Evolutionary conservation across 2,888 invertebrate species (phyloP).

Genomic region (Standfussiana lucernea): DNA sequence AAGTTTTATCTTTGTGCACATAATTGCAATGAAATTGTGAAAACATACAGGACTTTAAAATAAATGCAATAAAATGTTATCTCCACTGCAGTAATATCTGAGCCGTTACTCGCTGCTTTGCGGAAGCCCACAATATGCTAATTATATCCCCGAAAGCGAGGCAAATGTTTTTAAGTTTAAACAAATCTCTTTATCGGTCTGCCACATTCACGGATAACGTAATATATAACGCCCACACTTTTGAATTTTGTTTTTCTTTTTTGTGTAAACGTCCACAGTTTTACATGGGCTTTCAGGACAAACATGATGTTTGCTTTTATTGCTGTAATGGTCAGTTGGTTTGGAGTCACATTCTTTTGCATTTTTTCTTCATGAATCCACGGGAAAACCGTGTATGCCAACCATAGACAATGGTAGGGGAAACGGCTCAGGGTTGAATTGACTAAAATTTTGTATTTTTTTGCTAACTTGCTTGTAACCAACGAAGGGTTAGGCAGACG

Average conservation of each 20-base stretch:
- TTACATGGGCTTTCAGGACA: not conserved
- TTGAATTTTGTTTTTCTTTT: conserved; percentile 6
- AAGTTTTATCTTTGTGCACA: not conserved
- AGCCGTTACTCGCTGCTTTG: not conserved
- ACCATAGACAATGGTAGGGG: not conserved
- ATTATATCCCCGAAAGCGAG: conserved; percentile 32
- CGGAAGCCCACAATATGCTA: conserved; percentile 44
- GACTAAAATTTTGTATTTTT: not conserved
- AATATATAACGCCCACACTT: conserved; percentile 1
- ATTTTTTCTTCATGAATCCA: not conserved
- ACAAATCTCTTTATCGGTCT: conserved; percentile 53
- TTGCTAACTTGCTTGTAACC: not conserved
- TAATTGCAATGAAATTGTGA: not conserved
- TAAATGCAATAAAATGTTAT: conserved; percentile 16
- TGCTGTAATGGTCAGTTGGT: not conserved
- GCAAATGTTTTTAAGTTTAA: conserved; percentile 45
- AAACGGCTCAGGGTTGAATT: not conserved
- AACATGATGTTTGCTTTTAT: not conserved
- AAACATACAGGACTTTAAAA: not conserved
- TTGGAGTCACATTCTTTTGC: not conserved
- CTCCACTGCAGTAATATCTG: not conserved
- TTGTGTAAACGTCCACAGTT: not conserved
- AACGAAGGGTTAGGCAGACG: not conserved
- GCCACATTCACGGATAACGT: conserved; percentile 37
- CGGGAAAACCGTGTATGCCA: not conserved